Percentiles rank a stretch among this genome's conserved stretches.
Conservation (phyloP, 2,797 vertebrate species). For the Lacerta agilis region DNA sequence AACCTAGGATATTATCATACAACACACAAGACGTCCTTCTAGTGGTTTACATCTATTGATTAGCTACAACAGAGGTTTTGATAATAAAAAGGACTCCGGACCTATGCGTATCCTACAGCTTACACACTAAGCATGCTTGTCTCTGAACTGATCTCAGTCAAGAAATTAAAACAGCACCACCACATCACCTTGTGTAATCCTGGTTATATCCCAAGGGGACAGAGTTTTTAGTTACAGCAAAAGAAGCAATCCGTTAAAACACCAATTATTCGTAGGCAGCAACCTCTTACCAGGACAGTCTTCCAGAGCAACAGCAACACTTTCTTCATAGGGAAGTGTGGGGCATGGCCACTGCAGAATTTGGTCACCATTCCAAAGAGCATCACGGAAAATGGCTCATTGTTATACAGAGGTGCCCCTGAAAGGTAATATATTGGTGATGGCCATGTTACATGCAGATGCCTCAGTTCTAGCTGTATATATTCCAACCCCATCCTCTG, state of each 20-base stretch:
- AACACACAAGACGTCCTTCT: neutral
- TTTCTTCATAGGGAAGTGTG: constrained; percentile 99
- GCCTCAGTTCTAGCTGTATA: neutral
- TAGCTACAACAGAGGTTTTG: neutral
- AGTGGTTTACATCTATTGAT: neutral
- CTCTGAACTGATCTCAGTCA: neutral
- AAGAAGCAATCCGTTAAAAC: neutral
- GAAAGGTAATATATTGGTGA: constrained; percentile 15
- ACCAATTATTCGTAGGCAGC: neutral
- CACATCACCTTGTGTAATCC: neutral
- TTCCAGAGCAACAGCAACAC: constrained; percentile 96
- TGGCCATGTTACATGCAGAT: neutral
- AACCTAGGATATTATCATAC: neutral
- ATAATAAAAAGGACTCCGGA: neutral
- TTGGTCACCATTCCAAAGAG: constrained; percentile 99
- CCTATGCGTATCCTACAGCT: neutral
- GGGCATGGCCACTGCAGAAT: constrained; percentile 98
- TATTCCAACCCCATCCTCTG: neutral
- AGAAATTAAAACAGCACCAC: neutral
- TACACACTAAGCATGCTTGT: neutral
- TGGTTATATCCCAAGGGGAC: neutral
- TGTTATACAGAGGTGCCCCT: constrained; percentile 95
- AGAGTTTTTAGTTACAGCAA: neutral
- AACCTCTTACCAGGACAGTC: constrained; percentile 89
- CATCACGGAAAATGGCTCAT: constrained; percentile 95